Percentiles rank a stretch among this genome's conserved stretches.
These are phyloP conservation scores for Stenoptilia bipunctidactyla DNA, from an alignment of 2,888 invertebrate genomes.

Conservation along the genomic window DNA sequence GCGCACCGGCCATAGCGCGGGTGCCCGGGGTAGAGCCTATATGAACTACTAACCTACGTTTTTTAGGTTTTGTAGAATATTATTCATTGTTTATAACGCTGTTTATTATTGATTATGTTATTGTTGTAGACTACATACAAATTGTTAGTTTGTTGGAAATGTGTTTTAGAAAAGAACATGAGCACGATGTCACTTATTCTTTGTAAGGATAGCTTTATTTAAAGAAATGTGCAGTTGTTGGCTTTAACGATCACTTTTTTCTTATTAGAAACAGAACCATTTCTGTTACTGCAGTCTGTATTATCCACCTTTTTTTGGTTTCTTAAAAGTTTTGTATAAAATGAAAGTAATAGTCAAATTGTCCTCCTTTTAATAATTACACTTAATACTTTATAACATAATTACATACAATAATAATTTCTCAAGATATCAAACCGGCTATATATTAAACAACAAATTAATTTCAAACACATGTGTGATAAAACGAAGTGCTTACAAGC, in stretches of 20 bases:
- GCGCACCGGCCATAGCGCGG: conserved; percentile 41
- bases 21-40: conserved; percentile 39
- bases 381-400: conserved; percentile 70
- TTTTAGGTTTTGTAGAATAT: conserved; percentile 7
- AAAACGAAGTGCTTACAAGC: conserved; percentile 58
- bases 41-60: conserved; percentile 17
- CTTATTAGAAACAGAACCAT: too few relatives aligned
- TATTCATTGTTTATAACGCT: conserved; percentile 14
- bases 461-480: conserved; percentile 53
- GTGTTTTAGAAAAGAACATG: too few relatives aligned
- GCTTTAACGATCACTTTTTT: too few relatives aligned
- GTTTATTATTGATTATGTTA: conserved; percentile 7
- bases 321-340: too few relatives aligned
- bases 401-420: conserved; percentile 70
- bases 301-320: too few relatives aligned
- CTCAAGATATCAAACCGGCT: conserved; percentile 63
- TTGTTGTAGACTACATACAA: too few relatives aligned
- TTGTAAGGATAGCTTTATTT: too few relatives aligned
- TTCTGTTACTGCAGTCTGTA: too few relatives aligned
- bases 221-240: too few relatives aligned
- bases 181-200: too few relatives aligned
- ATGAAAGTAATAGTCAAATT: too few relatives aligned
- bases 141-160: background rate
- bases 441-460: conserved; percentile 56
- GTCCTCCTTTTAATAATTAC: conserved; percentile 69